A percentile compares a stretch with the other conserved stretches of the same genome.
These are phyloP conservation scores for Physella acuta DNA, from an alignment of 1,140 invertebrate species.

Conservation along the genomic window DNA sequence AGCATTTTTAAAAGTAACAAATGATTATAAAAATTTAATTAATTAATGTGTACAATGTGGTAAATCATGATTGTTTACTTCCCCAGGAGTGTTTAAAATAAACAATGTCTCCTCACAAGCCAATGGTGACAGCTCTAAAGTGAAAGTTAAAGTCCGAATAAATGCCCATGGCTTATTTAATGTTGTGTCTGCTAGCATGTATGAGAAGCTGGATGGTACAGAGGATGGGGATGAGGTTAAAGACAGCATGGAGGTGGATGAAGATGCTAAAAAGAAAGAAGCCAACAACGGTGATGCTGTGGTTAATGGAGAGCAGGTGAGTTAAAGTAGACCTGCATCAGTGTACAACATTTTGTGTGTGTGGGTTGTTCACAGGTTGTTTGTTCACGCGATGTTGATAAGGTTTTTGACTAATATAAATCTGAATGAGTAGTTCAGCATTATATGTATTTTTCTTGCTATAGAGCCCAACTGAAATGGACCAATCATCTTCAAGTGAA, in stretches of 20 bases:
- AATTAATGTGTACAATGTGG: no score
- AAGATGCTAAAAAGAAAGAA: slow-evolving; percentile 38
- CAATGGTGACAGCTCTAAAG: slow-evolving; percentile 85
- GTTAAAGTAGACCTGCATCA: no score
- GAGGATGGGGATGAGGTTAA: slow-evolving; percentile 45
- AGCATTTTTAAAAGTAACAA: no score
- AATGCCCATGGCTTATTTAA: slow-evolving; percentile 91
- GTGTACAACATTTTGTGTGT: no score
- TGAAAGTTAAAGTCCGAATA: slow-evolving; percentile 92
- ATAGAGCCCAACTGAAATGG: slow-evolving; percentile 24
- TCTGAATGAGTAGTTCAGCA: no score
- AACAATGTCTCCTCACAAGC: slow-evolving; percentile 79
- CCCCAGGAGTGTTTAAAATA: slow-evolving; percentile 76
- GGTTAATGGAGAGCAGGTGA: slow-evolving; percentile 22
- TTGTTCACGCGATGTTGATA: no score
- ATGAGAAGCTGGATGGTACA: slow-evolving; percentile 70
- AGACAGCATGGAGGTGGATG: slow-evolving; percentile 53
- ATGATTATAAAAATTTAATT: no score
- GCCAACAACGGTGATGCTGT: background rate
- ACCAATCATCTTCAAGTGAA: slow-evolving; percentile 23
- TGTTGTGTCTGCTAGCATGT: slow-evolving; percentile 79
- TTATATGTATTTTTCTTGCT: no score
- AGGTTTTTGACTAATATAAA: no score
- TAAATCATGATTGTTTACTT: no score
- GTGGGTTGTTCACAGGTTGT: no score